A percentile compares a stretch with the other conserved stretches of the same genome.
Conservation (phyloP, 2,888 invertebrate species). For the Drosophila histrio region DNA sequence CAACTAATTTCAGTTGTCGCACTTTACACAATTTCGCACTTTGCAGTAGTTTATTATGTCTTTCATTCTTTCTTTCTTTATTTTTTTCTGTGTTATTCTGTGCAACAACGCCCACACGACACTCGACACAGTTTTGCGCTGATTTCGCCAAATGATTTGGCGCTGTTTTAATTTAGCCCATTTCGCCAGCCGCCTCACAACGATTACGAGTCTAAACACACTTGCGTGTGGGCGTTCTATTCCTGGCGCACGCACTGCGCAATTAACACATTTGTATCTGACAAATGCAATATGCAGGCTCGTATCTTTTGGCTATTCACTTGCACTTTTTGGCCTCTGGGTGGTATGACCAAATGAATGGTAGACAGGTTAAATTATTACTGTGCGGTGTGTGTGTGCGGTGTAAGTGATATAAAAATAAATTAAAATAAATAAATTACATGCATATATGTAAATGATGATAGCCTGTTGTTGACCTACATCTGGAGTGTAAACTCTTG, state of each 20-base stretch:
- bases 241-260: slow-evolving; percentile 75
- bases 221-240: slow-evolving; percentile 78
- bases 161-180: slow-evolving; percentile 32
- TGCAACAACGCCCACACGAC: slow-evolving; percentile 63
- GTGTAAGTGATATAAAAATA: slow-evolving; percentile 25
- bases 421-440: slow-evolving; percentile 26
- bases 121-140: slow-evolving; percentile 66
- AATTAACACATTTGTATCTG: slow-evolving; percentile 79
- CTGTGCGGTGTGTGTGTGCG: slow-evolving; percentile 23
- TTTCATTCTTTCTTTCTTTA: slow-evolving; percentile 2
- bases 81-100: slow-evolving; percentile 1
- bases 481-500: slow-evolving; percentile 31
- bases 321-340: slow-evolving; percentile 37
- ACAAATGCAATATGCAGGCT: slow-evolving; percentile 71
- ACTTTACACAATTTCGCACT: slow-evolving; percentile 74
- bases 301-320: slow-evolving; percentile 55
- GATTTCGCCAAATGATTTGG: slow-evolving; percentile 43
- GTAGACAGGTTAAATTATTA: slow-evolving; percentile 59
- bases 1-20: slow-evolving; percentile 68
- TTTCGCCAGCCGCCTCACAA: neutral
- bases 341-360: slow-evolving; percentile 22
- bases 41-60: slow-evolving; percentile 34
- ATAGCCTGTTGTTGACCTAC: slow-evolving; percentile 38
- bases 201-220: slow-evolving; percentile 50
- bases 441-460: slow-evolving; percentile 14